Base-by-base conservation (phyloP, 1,140 invertebrate species). In the Drosophila bocki region DNA sequence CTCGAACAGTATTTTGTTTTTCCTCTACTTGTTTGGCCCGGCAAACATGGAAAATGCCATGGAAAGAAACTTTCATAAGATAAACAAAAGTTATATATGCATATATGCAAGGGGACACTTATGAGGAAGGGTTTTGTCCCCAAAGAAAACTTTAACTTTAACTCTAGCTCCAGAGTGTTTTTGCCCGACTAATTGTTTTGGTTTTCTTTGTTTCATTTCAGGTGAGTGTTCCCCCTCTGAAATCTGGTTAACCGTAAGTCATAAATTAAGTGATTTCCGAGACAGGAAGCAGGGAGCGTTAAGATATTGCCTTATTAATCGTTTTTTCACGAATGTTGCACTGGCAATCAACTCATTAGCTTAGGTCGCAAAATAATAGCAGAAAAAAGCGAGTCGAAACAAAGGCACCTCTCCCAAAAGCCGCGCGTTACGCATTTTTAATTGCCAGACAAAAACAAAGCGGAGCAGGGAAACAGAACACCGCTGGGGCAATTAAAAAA, bases 401-500 rank as follows among this genome's bases (percentile, higher is more conserved):
- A 86, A 87, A 86, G 77, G 33, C 67, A 71, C 54, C 50, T 56
- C 51, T 54, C 53, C 54, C 29, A 56, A 65, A 59, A 68, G 75
- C 70, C 56, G 78, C 70, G 80, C 71, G 59, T 87, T 91, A 91
- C 87, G 87, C 82, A 91, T 91, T 87, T 87, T 91, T 91, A 91
- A 91, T 91, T 91, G 69, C 70, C 50, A 68, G 53, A 76, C 82
- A 75, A 86, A 53, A 70, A 56, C 33, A 65, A 75, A 47, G 13
- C 37, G 50, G 17, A 74, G 35, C 7, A 53, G 59, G 17, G 8
- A 37, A 56, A 63, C 22, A 47, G 29, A 65, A 70, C 64, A 72
- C 61, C 58, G 22, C 45, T 45, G 39, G n/a, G 63, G 71, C 81
- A 88, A 81, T 90, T 90, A 88, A 78, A 84, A 84, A 88, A 90